Conservation (phyloP, 2,888 invertebrate genomes). For the Lottia scabra region DNA sequence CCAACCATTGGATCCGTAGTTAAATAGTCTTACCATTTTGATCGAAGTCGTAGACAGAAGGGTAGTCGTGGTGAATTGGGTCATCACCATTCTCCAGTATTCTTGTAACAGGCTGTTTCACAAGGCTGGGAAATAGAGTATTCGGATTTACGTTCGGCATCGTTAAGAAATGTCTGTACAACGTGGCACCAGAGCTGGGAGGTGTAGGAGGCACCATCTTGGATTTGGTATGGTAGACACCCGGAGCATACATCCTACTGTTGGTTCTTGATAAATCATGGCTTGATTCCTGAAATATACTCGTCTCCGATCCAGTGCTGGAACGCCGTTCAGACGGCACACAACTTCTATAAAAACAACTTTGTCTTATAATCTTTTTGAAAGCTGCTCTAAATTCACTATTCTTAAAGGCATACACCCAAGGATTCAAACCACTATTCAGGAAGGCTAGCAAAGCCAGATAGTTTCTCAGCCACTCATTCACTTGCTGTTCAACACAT, state of each 20-base stretch:
- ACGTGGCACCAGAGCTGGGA: not conserved
- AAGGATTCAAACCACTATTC: conserved; percentile 76
- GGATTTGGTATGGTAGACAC: conserved; percentile 16
- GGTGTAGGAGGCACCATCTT: not conserved
- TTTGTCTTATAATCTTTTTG: conserved; percentile 27
- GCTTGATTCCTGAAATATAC: conserved; percentile 21
- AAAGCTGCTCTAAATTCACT: conserved; percentile 75
- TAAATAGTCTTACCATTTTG: too few relatives aligned
- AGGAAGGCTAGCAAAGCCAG: conserved; percentile 75
- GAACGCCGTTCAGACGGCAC: conserved; percentile 22
- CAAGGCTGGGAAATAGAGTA: not conserved
- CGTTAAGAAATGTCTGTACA: not conserved
- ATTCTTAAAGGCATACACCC: conserved; percentile 78
- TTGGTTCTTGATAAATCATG: conserved; percentile 34
- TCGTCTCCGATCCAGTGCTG: conserved; percentile 34
- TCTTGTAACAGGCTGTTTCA: not conserved
- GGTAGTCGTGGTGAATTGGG: too few relatives aligned
- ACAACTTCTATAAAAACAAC: conserved; percentile 7
- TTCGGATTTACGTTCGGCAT: not conserved
- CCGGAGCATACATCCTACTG: conserved; percentile 24
- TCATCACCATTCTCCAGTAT: not conserved
- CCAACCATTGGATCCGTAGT: too few relatives aligned
- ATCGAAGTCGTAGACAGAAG: too few relatives aligned
- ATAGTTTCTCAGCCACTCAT: conserved; percentile 73
- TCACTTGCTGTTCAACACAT: conserved; percentile 68